Base-by-base conservation (phyloP, 2,797 vertebrate genomes). In the Sciaenops ocellatus region DNA sequence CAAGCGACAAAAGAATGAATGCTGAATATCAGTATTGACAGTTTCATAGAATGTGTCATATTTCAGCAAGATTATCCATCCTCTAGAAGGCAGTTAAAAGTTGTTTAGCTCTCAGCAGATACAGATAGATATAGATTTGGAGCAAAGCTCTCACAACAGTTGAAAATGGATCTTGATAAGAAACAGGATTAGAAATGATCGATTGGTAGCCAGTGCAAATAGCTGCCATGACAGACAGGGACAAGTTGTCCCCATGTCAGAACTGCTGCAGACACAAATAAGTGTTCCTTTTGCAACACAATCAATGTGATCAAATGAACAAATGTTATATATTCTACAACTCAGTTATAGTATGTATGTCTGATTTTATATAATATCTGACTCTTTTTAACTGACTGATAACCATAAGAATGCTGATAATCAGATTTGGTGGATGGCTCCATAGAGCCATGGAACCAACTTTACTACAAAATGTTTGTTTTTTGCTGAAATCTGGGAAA, bases 131-230 rank as follows among this genome's bases (percentile, higher is more conserved):
- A 57, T 18, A 24, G 28, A 50, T 50, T 42, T 41, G 46, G 42
- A n/a, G 18, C 48, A 64, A 50, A 50, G 12, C 42, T 50, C n/a
- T 56, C 1, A 22, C 11, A 46, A 15, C 5, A 13, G 28, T 16
- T 70, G 46, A 71, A 60, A 71, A 61, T 50, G 6, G 15, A 51
- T 20, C n/a, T 18, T 68, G 38, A 68, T 50, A 52, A 68, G 51
- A 52, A 68, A 44, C 13, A 5, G 55, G 46, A 42, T 48, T 59
- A 60, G 55, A 48, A 15, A 28, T 15, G 26, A 47, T 69, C 6
- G 22, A n/a, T 30, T 9, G 20, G 51, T 15, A 16, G n/a, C 22
- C 22, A 3, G 41, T 1, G 8, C 22, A 46, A 22, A 62, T 46
- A 46, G 22, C 55, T 18, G 55, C 42, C 59, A 17, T 61, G 59